Percentiles rank a stretch among this genome's conserved stretches.
Conservation (phyloP, 2,888 invertebrate genomes). For the Linyphia triangularis region DNA sequence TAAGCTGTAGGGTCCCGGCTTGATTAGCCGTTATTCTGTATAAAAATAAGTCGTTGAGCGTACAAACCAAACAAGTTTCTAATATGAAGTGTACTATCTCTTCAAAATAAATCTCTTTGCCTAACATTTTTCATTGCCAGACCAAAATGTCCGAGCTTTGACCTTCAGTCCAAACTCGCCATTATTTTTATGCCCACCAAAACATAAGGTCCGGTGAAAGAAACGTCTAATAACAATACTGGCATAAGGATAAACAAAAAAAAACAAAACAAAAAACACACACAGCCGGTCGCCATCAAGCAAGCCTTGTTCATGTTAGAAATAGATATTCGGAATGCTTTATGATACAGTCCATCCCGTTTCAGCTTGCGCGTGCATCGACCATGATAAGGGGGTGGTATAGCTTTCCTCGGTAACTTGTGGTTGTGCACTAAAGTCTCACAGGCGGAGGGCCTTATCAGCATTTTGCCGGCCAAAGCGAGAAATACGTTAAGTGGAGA, state of each 20-base stretch:
- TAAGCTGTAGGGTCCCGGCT: too few relatives aligned
- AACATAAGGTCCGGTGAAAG: not conserved
- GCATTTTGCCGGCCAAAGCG: slow-evolving; percentile 68
- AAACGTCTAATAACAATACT: not conserved
- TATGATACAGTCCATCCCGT: slow-evolving; percentile 59
- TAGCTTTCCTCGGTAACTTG: slow-evolving; percentile 61
- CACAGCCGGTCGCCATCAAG: slow-evolving; percentile 35
- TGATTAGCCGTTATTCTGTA: too few relatives aligned
- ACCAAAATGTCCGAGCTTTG: not conserved
- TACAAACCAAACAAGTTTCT: too few relatives aligned
- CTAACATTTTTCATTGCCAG: not conserved
- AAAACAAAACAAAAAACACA: not conserved
- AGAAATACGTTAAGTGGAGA: slow-evolving; percentile 52
- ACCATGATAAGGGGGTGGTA: slow-evolving; percentile 56
- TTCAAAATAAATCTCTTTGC: too few relatives aligned
- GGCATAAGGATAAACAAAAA: not conserved
- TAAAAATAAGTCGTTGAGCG: too few relatives aligned
- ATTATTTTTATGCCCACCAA: not conserved
- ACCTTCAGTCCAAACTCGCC: not conserved
- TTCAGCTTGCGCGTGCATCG: slow-evolving; percentile 51
- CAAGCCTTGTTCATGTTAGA: slow-evolving; percentile 64
- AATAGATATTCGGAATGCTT: slow-evolving; percentile 73
- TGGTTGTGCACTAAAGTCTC: slow-evolving; percentile 69
- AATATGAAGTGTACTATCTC: too few relatives aligned
- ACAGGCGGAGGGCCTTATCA: slow-evolving; percentile 43